phyloP scores from a whole-genome alignment of 2,888 invertebrate genomes.

The Drosophila neonasuta region DNA sequence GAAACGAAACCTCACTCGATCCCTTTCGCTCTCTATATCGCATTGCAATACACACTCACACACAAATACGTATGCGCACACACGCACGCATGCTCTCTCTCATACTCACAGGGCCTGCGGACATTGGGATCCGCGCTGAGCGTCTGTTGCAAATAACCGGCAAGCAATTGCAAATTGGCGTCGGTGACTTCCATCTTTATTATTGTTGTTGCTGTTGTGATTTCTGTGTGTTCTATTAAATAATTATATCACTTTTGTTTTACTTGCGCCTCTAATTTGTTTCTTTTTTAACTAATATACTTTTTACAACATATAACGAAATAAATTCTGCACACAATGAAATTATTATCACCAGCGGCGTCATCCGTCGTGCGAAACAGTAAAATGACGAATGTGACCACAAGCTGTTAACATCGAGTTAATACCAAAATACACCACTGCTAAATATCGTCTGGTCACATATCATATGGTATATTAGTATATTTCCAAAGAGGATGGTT shows the following conservation, averaged over 20 bases:
- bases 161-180: constrained; percentile 90
- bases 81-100: constrained; percentile 41
- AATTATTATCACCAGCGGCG: constrained; percentile 1
- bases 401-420: background rate
- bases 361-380: constrained; percentile 31
- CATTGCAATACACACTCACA: background rate
- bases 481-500: background rate
- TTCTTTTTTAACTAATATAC: constrained; percentile 26
- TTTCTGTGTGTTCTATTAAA: constrained; percentile 12
- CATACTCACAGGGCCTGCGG: constrained; percentile 90
- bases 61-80: background rate
- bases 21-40: constrained; percentile 9
- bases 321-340: constrained; percentile 51
- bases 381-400: constrained; percentile 49
- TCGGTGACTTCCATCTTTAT: constrained; percentile 92
- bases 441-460: background rate
- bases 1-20: constrained; percentile 19
- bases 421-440: background rate
- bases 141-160: constrained; percentile 93
- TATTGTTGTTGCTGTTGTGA: background rate
- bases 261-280: constrained; percentile 19
- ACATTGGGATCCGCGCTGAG: constrained; percentile 91
- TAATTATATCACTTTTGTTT: constrained; percentile 29
- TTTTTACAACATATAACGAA: constrained; percentile 52
- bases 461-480: background rate